These are phyloP conservation scores for Diadumene lineata DNA, from an alignment of 92 coral and sea anemone species.

Conservation along the genomic window DNA sequence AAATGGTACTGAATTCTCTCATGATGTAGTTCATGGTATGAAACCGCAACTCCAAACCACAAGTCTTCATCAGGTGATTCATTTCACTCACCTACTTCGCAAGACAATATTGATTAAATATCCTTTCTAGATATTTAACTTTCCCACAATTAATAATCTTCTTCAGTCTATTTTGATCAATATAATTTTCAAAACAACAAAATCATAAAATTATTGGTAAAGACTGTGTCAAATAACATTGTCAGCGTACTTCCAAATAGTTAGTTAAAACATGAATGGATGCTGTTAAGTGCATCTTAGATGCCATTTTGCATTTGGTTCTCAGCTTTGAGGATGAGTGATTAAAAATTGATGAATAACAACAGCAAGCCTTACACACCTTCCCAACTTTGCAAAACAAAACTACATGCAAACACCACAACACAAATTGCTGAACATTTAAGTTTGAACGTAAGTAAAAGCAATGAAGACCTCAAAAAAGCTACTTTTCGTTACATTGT, in stretches of 20 bases:
- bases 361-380: constrained; percentile 13
- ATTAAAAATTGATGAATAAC: neutral
- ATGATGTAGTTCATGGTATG: too few relatives aligned
- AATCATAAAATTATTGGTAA: too few relatives aligned
- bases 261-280: neutral
- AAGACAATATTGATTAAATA: too few relatives aligned
- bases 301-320: constrained; percentile 5
- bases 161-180: too few relatives aligned
- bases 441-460: neutral
- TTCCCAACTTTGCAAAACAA: neutral
- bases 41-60: too few relatives aligned
- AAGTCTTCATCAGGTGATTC: too few relatives aligned
- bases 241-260: neutral
- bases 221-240: neutral
- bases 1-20: too few relatives aligned
- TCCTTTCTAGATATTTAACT: too few relatives aligned
- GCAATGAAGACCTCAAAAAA: neutral
- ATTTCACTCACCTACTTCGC: too few relatives aligned
- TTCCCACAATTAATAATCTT: too few relatives aligned
- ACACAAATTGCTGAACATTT: neutral
- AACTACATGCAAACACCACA: neutral
- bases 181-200: too few relatives aligned
- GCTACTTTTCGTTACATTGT: neutral
- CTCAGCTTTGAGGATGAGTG: neutral
- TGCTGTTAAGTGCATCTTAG: neutral